These are phyloP conservation scores for Gracilinanus agilis DNA, from an alignment of 2,113 vertebrate genomes.

Conservation along the genomic window DNA sequence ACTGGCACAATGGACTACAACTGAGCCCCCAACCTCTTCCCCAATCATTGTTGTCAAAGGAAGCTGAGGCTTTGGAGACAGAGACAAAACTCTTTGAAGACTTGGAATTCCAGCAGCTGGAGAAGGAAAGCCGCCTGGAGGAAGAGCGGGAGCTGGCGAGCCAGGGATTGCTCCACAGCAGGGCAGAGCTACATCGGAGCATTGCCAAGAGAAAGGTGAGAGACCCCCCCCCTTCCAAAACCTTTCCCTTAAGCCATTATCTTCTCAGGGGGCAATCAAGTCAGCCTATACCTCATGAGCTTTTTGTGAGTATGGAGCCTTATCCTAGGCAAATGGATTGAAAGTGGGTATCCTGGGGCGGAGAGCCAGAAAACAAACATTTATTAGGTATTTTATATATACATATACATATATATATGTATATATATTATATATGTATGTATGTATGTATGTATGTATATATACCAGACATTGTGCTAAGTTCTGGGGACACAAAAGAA, in stretches of 20 bases:
- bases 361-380: background rate
- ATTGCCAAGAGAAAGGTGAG: conserved; percentile 92
- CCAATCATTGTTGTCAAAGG: conserved; percentile 83
- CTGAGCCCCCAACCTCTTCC: background rate
- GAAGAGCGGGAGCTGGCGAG: conserved; percentile 92
- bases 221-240: background rate
- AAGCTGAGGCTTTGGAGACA: conserved; percentile 91
- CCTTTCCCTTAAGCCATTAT: background rate
- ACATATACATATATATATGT: too few species aligned
- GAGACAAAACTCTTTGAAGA: conserved; percentile 96
- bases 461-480: background rate
- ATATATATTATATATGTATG: too few species aligned
- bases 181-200: conserved; percentile 88
- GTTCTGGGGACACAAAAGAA: background rate
- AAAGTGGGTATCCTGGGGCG: background rate
- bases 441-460: too few species aligned
- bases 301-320: background rate
- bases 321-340: background rate
- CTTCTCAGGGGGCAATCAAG: background rate
- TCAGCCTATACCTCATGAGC: background rate
- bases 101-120: conserved; percentile 98
- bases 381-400: background rate
- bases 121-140: conserved; percentile 94
- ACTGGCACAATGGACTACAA: background rate
- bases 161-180: conserved; percentile 93